Evolutionary conservation across 1,140 invertebrate genomes (phyloP).

Genomic region (Ceratitis capitata): DNA sequence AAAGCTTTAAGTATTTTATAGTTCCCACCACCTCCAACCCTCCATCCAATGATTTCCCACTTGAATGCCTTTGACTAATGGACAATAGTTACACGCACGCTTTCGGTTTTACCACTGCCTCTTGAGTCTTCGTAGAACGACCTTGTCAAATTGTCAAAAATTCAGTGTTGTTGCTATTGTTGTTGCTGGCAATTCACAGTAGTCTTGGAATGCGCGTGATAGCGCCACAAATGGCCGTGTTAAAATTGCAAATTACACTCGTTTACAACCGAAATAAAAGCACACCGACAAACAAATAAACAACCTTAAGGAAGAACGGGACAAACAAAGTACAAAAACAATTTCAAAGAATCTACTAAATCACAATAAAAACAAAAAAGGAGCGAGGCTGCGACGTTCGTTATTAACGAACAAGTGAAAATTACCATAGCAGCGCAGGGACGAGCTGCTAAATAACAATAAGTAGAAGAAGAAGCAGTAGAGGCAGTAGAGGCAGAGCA

Average conservation of each 20-base stretch:
- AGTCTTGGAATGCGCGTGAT: not conserved
- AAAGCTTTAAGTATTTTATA: too few relatives aligned
- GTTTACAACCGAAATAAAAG: conserved; percentile 39
- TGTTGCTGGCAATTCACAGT: not conserved
- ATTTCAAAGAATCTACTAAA: not conserved
- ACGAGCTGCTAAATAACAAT: not conserved
- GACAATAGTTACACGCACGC: not conserved
- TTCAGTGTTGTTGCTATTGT: not conserved
- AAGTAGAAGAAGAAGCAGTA: not conserved
- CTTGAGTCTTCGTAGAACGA: not conserved
- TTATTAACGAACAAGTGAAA: not conserved
- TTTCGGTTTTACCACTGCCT: not conserved
- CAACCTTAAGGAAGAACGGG: too few relatives aligned
- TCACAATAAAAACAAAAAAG: not conserved
- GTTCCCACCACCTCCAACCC: not conserved
- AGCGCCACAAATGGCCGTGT: conserved; percentile 35
- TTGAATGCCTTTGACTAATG: not conserved
- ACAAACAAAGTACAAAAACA: not conserved
- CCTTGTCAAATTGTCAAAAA: not conserved
- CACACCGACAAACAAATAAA: not conserved
- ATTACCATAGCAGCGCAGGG: not conserved
- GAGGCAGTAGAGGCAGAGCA: not conserved
- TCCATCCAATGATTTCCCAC: too few relatives aligned
- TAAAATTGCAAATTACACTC: conserved; percentile 40
- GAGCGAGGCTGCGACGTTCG: not conserved